Conservation (phyloP, 53 echinoderm and acorn worm genomes). For the Mesocentrotus franciscanus region DNA sequence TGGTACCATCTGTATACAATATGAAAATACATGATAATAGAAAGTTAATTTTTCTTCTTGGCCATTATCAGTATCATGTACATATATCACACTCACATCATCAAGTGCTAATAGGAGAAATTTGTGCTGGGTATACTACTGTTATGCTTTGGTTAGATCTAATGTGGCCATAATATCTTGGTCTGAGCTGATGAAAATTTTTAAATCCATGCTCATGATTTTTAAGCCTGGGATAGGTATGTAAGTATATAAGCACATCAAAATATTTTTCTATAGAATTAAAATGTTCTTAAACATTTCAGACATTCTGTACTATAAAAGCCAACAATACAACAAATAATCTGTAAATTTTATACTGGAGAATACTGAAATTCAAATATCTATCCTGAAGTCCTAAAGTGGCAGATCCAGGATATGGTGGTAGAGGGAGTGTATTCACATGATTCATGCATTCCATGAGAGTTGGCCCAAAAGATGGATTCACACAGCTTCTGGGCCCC, state of each 20-base stretch:
- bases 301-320: not conserved
- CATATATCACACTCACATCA: not conserved
- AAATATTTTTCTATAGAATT: too few species aligned
- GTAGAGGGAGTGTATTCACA: not conserved
- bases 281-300: not conserved
- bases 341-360: not conserved
- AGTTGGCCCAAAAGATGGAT: not conserved
- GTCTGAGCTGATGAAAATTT: too few species aligned
- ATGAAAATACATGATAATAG: not conserved
- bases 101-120: not conserved
- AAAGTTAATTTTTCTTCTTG: not conserved
- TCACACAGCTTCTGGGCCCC: too few species aligned
- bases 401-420: not conserved
- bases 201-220: too few species aligned
- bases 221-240: too few species aligned
- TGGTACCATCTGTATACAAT: not conserved
- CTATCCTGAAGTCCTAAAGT: not conserved
- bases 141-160: not conserved
- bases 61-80: not conserved
- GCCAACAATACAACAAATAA: not conserved
- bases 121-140: not conserved
- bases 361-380: not conserved
- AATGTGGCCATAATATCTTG: not conserved
- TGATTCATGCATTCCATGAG: not conserved
- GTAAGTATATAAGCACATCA: too few species aligned